phyloP scores from a whole-genome alignment of 2,797 vertebrate species.

The Melanogrammus aeglefinus region DNA sequence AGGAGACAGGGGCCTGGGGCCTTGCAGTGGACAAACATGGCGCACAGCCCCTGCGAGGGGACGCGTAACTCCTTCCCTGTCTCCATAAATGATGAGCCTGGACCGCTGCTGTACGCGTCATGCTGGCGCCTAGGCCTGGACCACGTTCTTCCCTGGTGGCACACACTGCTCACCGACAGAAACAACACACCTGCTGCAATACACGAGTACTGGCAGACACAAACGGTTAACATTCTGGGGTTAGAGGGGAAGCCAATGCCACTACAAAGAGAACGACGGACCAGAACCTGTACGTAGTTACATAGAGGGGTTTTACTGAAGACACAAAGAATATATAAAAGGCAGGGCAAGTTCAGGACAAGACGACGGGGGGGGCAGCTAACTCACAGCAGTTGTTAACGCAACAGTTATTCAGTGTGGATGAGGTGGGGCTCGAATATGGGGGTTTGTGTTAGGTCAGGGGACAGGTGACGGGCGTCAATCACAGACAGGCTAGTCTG shows the following conservation, averaged over 20 bases:
- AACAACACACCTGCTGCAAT: neutral
- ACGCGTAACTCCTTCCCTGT: slow-evolving; percentile 89
- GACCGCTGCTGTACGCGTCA: slow-evolving; percentile 85
- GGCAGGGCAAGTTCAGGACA: no score
- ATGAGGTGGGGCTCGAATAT: no score
- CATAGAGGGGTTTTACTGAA: no score
- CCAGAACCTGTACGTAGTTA: no score
- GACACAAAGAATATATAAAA: no score
- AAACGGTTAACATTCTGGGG: no score
- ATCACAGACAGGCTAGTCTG: no score
- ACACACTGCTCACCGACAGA: neutral
- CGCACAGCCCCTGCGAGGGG: slow-evolving; percentile 90
- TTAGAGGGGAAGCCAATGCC: neutral
- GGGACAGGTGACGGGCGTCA: no score
- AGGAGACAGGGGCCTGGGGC: slow-evolving; percentile 93
- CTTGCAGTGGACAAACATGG: slow-evolving; percentile 90
- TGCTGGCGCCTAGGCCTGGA: slow-evolving; percentile 92
- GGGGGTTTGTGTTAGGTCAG: no score
- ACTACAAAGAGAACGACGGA: neutral
- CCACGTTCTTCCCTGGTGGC: slow-evolving; percentile 88
- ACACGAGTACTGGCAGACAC: neutral
- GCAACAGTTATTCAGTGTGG: no score
- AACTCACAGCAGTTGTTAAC: no score
- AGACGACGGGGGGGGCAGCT: no score
- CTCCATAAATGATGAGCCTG: slow-evolving; percentile 90